Evolutionary conservation across 2,113 vertebrate species (phyloP).

Genomic region (Dipodomys stephensi): DNA sequence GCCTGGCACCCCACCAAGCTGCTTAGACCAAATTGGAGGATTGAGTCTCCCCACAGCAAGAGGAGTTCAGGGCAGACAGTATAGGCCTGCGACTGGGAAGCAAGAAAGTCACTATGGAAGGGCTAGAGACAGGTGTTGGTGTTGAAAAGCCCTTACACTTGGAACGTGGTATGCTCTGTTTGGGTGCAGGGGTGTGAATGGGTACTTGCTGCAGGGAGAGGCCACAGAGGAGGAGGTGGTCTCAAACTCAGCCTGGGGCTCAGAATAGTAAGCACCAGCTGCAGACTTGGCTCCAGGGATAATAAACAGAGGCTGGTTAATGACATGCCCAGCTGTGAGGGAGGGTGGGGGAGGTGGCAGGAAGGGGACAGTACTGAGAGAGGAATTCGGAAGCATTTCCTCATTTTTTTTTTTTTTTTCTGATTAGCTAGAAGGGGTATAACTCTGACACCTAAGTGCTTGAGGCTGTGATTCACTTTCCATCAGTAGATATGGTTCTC

Average conservation of each 20-base stretch:
- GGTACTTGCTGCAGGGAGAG: neutral
- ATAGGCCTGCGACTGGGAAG: neutral
- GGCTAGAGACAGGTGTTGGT: no score
- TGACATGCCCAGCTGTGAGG: constrained; percentile 21
- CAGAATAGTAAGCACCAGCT: constrained; percentile 46
- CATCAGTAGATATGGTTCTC: neutral
- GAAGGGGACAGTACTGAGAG: neutral
- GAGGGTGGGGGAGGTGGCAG: neutral
- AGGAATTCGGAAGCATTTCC: constrained; percentile 61
- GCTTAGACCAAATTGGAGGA: neutral
- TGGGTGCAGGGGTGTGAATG: neutral
- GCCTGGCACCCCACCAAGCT: neutral
- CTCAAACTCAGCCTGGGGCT: neutral
- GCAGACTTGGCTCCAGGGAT: neutral
- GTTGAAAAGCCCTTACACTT: neutral
- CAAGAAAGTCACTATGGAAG: neutral
- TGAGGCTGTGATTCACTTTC: neutral
- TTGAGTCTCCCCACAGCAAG: neutral
- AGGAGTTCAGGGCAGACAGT: neutral
- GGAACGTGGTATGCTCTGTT: neutral
- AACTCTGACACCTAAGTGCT: constrained; percentile 4
- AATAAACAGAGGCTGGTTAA: constrained; percentile 36
- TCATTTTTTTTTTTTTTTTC: neutral
- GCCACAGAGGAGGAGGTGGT: constrained; percentile 38
- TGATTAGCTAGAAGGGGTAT: neutral